Evolutionary conservation across 2,797 vertebrate species (phyloP), one percentile per base, ranked within the genome.

Genomic region (Lutjanus argentimaculatus): DNA sequence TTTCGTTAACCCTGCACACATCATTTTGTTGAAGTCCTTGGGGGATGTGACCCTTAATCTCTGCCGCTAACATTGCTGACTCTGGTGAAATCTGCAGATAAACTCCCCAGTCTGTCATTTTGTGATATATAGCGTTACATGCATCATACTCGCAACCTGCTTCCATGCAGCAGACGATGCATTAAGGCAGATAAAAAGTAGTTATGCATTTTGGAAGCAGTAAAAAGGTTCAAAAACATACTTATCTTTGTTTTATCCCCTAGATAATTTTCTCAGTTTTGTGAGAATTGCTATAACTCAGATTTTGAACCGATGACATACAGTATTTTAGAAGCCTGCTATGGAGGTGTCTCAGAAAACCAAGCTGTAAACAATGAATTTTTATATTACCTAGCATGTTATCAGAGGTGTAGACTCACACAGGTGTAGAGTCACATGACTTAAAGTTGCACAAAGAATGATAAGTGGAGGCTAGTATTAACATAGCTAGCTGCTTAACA

Each of bases 31-130:
- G 17, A 65, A 77, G 64, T 64, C 64, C 80, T 75, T 15, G 17
- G 68, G 79, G 67, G 75, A 79, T 64, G 22, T 58, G 66, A 75
- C 67, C 77, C 79, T 86, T 77, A 78, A 78, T 84, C 75, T 84
- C 73, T 76, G 84, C 89, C 75, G 53, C 73, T 52, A 66, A 59
- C 71, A 55, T 49, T 63, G 72, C 78, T 80, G 75, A 89, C 64
- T 86, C 22, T 66, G 36, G 71, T 30, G n/a, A 84, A 88, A 83
- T 75, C 64, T 61, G 77, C 68, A 74, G 58, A 85, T 80, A 79
- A 79, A 75, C 57, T 69, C 65, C 46, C 69, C 67, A 68, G 25
- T 83, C 61, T 89, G 87, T 85, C 85, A 72, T 74, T 72, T 65
- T n/a, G n/a, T 79, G 81, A 85, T 71, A 30, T 69, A 88, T 64